Evolutionary conservation across 2,888 invertebrate species (phyloP).

Genomic region (Chalcis sispes): DNA sequence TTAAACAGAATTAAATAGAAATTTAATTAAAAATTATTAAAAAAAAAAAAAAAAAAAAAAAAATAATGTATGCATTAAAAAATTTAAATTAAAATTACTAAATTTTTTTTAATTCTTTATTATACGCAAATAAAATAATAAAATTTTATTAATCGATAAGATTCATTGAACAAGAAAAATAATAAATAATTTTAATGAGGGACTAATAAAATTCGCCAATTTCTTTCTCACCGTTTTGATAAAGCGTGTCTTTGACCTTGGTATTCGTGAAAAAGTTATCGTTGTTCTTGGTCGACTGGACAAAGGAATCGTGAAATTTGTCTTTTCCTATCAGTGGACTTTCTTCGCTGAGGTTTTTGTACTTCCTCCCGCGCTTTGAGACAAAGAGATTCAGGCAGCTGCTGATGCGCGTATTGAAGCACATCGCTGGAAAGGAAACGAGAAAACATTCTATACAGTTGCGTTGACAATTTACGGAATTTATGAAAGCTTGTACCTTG

Average conservation of each 20-base stretch:
- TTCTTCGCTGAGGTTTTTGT: constrained; percentile 79
- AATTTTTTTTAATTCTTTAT: no score
- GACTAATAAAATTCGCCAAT: no score
- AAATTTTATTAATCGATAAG: no score
- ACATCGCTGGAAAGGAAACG: constrained; percentile 80
- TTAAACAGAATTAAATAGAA: not conserved
- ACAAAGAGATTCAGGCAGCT: constrained; percentile 77
- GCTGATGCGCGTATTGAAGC: constrained; percentile 81
- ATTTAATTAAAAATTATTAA: not conserved
- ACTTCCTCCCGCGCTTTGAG: constrained; percentile 76
- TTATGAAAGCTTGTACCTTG: constrained; percentile 2
- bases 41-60: not conserved
- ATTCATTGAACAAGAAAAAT: no score
- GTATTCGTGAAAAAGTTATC: constrained; percentile 59
- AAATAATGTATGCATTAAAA: not conserved
- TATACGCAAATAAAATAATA: no score
- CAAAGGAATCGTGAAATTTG: constrained; percentile 59
- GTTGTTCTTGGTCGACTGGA: constrained; percentile 52
- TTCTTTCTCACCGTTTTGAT: constrained; percentile 60
- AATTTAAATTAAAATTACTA: no score
- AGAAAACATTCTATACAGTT: not conserved
- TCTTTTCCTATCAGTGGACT: constrained; percentile 69
- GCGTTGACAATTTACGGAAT: not conserved
- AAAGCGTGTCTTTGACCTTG: constrained; percentile 55
- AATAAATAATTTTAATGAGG: no score